phyloP scores from a whole-genome alignment of 1,140 invertebrate genomes.

The Drosophila albomicans region DNA sequence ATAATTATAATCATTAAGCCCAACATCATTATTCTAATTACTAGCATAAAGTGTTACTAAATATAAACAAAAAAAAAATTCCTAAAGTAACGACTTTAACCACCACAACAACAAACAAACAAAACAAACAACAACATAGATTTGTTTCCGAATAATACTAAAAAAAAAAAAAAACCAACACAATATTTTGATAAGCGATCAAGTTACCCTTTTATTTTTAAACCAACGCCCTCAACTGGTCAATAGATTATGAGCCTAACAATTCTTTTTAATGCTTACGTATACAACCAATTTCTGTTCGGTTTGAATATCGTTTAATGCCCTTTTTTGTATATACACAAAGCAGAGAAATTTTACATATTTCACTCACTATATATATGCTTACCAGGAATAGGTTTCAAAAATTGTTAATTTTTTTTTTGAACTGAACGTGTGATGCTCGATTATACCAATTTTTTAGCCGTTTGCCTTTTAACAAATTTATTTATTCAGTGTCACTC shows the following conservation, averaged over 20 bases:
- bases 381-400: conserved; percentile 35
- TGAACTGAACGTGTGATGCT: conserved; percentile 9
- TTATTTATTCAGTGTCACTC: conserved; percentile 1
- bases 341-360: conserved; percentile 40
- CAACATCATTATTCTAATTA: conserved; percentile 83
- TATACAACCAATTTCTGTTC: conserved; percentile 39
- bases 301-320: conserved; percentile 65
- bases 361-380: conserved; percentile 19
- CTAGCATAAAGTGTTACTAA: conserved; percentile 83
- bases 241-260: conserved; percentile 66
- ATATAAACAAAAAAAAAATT: conserved; percentile 71
- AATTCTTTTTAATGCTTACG: conserved; percentile 49
- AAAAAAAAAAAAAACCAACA: conserved; percentile 43
- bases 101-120: conserved; percentile 42
- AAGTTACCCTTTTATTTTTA: conserved; percentile 69
- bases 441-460: conserved; percentile 1
- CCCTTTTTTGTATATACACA: conserved; percentile 75
- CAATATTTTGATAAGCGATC: conserved; percentile 55
- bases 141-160: conserved; percentile 71
- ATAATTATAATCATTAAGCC: conserved; percentile 81
- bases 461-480: neutral
- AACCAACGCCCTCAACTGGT: conserved; percentile 68
- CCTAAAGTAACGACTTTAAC: conserved; percentile 75
- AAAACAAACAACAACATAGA: conserved; percentile 36
- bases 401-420: conserved; percentile 9